Base-by-base conservation (phyloP, 2,888 invertebrate species). In the Deroplatys truncata region DNA sequence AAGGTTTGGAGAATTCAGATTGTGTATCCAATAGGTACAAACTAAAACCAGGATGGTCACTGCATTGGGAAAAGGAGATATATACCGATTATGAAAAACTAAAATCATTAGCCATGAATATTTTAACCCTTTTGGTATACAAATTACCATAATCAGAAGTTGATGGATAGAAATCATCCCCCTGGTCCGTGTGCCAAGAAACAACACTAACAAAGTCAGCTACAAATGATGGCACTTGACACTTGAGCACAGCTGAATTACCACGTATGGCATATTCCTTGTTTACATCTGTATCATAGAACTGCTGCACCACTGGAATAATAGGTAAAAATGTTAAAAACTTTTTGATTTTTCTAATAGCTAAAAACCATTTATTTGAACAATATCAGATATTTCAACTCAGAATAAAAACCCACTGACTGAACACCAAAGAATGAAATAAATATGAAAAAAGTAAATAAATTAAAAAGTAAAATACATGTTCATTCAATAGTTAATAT, bases 261-360 rank as follows among this genome's bases (percentile, higher is more conserved):
- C 98, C 98, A 92, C 97, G 96, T 92, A 98, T 98, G 90, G 97
- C 97, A 94, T 98, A 98, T 93, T 98, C 98, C 94, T 98, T 97
- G 94, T 97, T 97, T 90, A 97, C 97, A 92, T 97, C 97, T 85
- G 96, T 96, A 93, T 97, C 97, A 94, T 97, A 97, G 92, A 95
- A 95, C 94, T 97, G 97, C 90, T 97, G 95, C 92, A 97, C 97
- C 93, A 97, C 97, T 97, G 93, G 91, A 92, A 91, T 91, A 89
- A 88, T 88, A 28, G 82, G 29, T 82, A 83, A 28, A 49, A 82
- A 84, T n/a, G 88, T 83, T 28, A 82, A 35, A 89, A 72, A 15
- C 28, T 28, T n/a, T 84, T 72, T 72, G 56, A 72, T 72, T 20
- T 2, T 72, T 72, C 25, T 72, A 72, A 20, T 20, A 72, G 56